A percentile compares a stretch with the other conserved stretches of the same genome.
phyloP scores from a whole-genome alignment of 2,113 vertebrate species.

The Paratilapia polleni region DNA sequence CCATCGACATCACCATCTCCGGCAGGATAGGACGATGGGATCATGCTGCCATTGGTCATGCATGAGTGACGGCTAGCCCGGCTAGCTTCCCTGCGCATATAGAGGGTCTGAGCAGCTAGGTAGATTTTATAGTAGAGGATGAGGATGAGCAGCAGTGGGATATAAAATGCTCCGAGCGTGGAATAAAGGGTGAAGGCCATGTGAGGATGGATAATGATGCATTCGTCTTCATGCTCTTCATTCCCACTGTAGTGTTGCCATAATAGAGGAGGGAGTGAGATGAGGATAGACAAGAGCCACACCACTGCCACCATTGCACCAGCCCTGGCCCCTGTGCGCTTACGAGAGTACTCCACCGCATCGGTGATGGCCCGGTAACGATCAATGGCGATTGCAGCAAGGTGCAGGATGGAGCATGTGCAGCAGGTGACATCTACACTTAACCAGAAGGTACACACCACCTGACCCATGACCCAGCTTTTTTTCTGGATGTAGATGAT shows the following conservation, averaged over 20 bases:
- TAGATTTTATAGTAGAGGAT: conserved; percentile 99
- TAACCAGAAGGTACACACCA: conserved; percentile 93
- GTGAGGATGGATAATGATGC: conserved; percentile 93
- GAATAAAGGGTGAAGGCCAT: conserved; percentile 93
- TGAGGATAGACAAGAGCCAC: conserved; percentile 94
- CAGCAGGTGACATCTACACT: conserved; percentile 96
- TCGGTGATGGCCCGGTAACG: conserved; percentile 94
- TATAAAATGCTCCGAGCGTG: conserved; percentile 97
- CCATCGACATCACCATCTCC: conserved; percentile 75
- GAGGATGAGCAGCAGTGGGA: conserved; percentile 92
- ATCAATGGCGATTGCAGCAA: conserved; percentile 94
- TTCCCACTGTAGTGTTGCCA: conserved; percentile 88
- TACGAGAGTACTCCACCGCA: conserved; percentile 93
- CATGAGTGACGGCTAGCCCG: conserved; percentile 84
- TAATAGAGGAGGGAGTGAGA: conserved; percentile 92
- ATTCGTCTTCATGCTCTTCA: conserved; percentile 85
- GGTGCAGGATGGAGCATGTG: conserved; percentile 96
- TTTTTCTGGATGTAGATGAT: conserved; percentile 95
- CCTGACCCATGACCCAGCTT: conserved; percentile 94
- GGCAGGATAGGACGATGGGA: conserved; percentile 84
- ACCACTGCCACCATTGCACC: conserved; percentile 91
- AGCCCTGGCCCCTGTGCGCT: conserved; percentile 91
- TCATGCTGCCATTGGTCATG: conserved; percentile 89
- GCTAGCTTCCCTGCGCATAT: conserved; percentile 90
- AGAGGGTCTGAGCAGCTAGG: conserved; percentile 92